Evolutionary conservation across 2,797 vertebrate genomes (phyloP).

Genomic region (Phoeniculus purpureus): DNA sequence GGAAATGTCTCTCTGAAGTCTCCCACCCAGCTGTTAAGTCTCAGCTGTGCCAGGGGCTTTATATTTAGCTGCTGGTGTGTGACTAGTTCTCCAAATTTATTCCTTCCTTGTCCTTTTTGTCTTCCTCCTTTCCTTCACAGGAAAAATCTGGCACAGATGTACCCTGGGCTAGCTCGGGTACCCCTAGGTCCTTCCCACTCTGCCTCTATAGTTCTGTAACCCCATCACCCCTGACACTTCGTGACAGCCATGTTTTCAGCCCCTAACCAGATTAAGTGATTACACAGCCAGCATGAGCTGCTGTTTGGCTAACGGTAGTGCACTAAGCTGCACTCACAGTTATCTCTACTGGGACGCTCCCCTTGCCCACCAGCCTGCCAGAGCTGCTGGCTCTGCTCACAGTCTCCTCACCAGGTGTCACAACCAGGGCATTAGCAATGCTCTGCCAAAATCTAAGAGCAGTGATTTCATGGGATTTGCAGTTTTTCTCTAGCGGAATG

Average conservation of each 20-base stretch:
- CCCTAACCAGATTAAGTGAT: not conserved
- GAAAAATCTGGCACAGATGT: not conserved
- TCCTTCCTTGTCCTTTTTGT: not conserved
- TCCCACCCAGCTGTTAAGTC: not conserved
- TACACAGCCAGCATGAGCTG: not conserved
- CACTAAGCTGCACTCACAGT: not conserved
- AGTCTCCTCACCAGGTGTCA: not conserved
- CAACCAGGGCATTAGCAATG: not conserved
- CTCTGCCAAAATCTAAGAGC: not conserved
- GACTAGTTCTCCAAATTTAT: not conserved
- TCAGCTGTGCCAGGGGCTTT: not conserved
- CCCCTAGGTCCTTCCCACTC: not conserved
- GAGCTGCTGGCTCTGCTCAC: not conserved
- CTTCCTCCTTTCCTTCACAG: not conserved
- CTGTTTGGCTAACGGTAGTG: not conserved
- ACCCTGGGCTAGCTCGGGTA: accelerated
- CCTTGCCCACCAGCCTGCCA: not conserved
- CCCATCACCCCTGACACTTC: not conserved
- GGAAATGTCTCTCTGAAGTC: not conserved
- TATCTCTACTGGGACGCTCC: not conserved
- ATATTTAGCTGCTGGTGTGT: not conserved
- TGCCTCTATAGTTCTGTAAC: not conserved
- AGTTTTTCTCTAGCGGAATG: not conserved
- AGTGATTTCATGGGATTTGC: not conserved
- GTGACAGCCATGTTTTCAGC: not conserved